These are phyloP conservation scores for Drosophila kikkawai DNA, from an alignment of 1,140 invertebrate genomes.

Conservation along the genomic window DNA sequence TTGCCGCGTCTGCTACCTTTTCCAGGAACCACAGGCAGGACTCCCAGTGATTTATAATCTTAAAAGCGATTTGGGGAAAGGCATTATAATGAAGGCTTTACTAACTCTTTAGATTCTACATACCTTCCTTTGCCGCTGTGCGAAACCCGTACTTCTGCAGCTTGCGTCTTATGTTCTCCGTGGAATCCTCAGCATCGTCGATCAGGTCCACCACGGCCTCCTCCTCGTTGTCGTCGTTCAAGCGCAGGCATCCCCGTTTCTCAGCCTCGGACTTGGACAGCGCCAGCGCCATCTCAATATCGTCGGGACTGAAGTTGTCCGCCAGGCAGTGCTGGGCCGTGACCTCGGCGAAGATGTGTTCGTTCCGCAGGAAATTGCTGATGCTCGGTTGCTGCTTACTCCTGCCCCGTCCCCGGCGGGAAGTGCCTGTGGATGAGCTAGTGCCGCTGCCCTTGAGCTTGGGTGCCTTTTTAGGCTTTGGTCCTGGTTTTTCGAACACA, in stretches of 20 bases:
- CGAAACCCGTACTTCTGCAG: slow-evolving; percentile 76
- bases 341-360: slow-evolving; percentile 74
- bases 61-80: neutral
- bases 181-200: slow-evolving; percentile 12
- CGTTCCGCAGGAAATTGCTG: slow-evolving; percentile 76
- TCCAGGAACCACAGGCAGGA: slow-evolving; percentile 16
- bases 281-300: slow-evolving; percentile 80
- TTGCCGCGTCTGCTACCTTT: slow-evolving; percentile 54
- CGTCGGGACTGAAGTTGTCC: slow-evolving; percentile 77
- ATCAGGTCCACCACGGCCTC: slow-evolving; percentile 55
- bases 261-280: slow-evolving; percentile 78
- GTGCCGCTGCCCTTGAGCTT: slow-evolving; percentile 49
- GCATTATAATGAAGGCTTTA: neutral
- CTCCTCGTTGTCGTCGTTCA: slow-evolving; percentile 29
- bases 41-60: slow-evolving; percentile 66
- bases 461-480: slow-evolving; percentile 70
- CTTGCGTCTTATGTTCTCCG: slow-evolving; percentile 58
- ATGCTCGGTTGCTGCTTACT: slow-evolving; percentile 67
- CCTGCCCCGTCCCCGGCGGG: slow-evolving; percentile 13
- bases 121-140: slow-evolving; percentile 65
- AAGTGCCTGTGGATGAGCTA: neutral
- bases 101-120: neutral
- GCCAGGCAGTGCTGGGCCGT: slow-evolving; percentile 75
- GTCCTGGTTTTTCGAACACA: slow-evolving; percentile 43
- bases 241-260: slow-evolving; percentile 31